Base-by-base conservation (phyloP, 2,113 vertebrate genomes). In the Rhadina sibilatrix region DNA sequence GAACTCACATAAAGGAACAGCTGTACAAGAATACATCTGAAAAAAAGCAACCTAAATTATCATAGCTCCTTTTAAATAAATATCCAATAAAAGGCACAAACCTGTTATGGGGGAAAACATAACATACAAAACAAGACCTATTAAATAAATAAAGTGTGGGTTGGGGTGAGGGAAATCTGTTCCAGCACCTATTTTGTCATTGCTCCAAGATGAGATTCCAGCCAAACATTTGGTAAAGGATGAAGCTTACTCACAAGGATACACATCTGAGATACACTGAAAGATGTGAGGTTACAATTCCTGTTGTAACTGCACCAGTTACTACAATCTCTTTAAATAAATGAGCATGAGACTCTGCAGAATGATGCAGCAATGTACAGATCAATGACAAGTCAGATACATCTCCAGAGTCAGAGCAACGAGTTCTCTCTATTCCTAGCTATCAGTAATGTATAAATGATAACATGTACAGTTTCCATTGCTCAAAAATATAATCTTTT, bases 401-500 rank as follows among this genome's bases (percentile, higher is more conserved):
- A 96, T 35, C 82, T 91, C 49, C 91, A 69, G 86, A 90, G 64
- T 89, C 87, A 78, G 18, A 96, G 90, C 84, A 82, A 97, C 85
- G 94, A 77, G 50, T 65, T 89, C 81, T 90, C 86, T 96, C 60
- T 90, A 76, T 11, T 85, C 90, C 92, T 87, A 94, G 38, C 90
- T 93, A 90, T 33, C 70, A 72, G 70, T 83, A 96, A 97, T 56
- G 93, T 96, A 97, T 80, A 93, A 95, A 96, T 87, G 94, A 83
- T 82, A 96, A 94, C 93, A 95, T 61, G 85, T 97, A 96, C 96
- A 97, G 71, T 85, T 96, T 93, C 89, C 93, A 94, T 97, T 94
- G 91, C 96, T 97, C 91, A 97, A 97, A 97, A 97, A 97, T 97
- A 97, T 74, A 97, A 97, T 97, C 95, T 98, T 96, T 96, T 93